These are phyloP conservation scores for Ricordea florida DNA, from an alignment of 92 coral and sea anemone species.

Conservation along the genomic window DNA sequence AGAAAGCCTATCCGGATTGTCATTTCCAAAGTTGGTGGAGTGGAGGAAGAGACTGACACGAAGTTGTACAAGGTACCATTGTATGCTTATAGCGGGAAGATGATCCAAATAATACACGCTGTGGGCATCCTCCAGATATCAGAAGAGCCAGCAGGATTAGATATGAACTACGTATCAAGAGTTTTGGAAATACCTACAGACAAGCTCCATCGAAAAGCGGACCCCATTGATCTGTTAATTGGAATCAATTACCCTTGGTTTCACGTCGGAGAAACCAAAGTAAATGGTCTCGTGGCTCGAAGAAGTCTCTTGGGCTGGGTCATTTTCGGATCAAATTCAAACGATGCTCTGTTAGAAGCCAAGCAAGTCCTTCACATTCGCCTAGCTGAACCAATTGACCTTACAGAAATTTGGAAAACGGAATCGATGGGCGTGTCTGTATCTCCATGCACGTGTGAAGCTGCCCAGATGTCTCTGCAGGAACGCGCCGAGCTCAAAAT, in stretches of 20 bases:
- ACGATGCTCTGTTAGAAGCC: background rate
- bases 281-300: conserved; percentile 43
- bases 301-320: conserved; percentile 73
- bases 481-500: conserved; percentile 20
- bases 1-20: conserved; percentile 35
- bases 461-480: conserved; percentile 21
- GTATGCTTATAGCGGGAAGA: background rate
- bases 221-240: conserved; percentile 56
- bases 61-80: conserved; percentile 50
- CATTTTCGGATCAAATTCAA: conserved; percentile 29
- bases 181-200: conserved; percentile 12
- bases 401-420: conserved; percentile 49
- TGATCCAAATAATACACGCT: conserved; percentile 43
- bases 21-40: conserved; percentile 51
- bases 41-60: conserved; percentile 57
- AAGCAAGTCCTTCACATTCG: conserved; percentile 31
- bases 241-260: conserved; percentile 64
- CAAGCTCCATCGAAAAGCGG: conserved; percentile 34
- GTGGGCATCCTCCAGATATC: conserved; percentile 66
- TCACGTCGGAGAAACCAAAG: conserved; percentile 64
- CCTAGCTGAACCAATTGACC: conserved; percentile 45
- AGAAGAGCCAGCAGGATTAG: conserved; percentile 10
- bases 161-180: conserved; percentile 15
- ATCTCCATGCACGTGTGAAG: conserved; percentile 43
- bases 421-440: conserved; percentile 60